Percentiles rank a stretch among this genome's conserved stretches.
phyloP scores from a whole-genome alignment of 2,888 invertebrate species.

The Euzophera pinguis region DNA sequence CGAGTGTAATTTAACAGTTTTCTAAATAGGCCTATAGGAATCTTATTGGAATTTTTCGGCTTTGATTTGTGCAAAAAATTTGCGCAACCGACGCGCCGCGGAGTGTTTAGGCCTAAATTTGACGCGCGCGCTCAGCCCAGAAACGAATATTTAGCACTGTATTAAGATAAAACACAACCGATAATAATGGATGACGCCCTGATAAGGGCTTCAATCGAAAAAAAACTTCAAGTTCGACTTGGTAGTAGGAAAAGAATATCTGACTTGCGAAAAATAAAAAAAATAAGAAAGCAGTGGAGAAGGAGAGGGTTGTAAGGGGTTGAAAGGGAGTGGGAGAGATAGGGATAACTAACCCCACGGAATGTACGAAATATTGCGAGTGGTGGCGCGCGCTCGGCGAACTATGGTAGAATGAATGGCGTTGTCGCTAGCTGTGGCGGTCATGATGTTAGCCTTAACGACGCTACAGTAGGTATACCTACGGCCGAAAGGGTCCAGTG shows the following conservation, averaged over 20 bases:
- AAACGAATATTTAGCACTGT: slow-evolving; percentile 6
- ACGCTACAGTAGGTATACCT: slow-evolving; percentile 4
- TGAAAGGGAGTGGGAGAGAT: slow-evolving; percentile 17
- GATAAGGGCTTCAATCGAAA: slow-evolving; percentile 43
- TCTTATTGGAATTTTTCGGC: slow-evolving; percentile 59
- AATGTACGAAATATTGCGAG: slow-evolving; percentile 9
- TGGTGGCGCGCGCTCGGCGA: slow-evolving; percentile 50
- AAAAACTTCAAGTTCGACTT: neutral
- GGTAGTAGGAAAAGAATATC: neutral
- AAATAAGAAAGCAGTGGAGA: too few relatives aligned
- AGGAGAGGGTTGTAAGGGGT: slow-evolving; percentile 17
- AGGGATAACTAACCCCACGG: slow-evolving; percentile 7
- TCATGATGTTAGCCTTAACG: slow-evolving; percentile 7
- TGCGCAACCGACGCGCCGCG: slow-evolving; percentile 45
- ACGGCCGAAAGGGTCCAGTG: neutral
- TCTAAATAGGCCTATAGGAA: slow-evolving; percentile 75
- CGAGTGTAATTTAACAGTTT: slow-evolving; percentile 29
- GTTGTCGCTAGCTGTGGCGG: slow-evolving; percentile 16
- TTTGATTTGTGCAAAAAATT: slow-evolving; percentile 60
- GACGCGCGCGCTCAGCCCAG: slow-evolving; percentile 1
- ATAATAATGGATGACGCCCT: slow-evolving; percentile 36
- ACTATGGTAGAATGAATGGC: slow-evolving; percentile 51
- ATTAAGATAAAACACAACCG: slow-evolving; percentile 31
- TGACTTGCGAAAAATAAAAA: too few relatives aligned
- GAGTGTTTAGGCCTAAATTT: slow-evolving; percentile 62